Percentiles rank a stretch among this genome's conserved stretches.
Evolutionary conservation across 2,888 invertebrate genomes (phyloP).

Genomic region (Imbricaverruca yamaguchii): DNA sequence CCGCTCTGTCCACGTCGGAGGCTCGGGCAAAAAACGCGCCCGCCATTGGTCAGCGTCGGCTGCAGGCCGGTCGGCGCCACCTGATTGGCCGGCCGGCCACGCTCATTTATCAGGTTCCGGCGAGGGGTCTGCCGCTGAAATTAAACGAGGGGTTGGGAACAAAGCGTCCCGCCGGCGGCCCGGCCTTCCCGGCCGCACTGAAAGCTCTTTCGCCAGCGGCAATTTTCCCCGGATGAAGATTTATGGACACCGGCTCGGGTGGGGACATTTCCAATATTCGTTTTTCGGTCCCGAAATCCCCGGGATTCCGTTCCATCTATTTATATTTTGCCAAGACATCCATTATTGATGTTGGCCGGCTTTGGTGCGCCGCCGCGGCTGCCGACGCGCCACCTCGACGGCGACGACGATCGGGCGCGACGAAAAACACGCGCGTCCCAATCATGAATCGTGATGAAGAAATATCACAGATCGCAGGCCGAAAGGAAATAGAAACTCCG

Average conservation of each 20-base stretch:
- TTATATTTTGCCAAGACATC: constrained; percentile 21
- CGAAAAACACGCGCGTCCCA: constrained; percentile 10
- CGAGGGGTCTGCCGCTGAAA: not conserved
- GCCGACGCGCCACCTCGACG: not conserved
- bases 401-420: not conserved
- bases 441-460: constrained; percentile 20
- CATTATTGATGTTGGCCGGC: constrained; percentile 18
- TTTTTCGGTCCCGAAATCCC: constrained; percentile 17
- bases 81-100: not conserved
- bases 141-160: constrained; percentile 8
- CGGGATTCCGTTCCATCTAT: constrained; percentile 19
- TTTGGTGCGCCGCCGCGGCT: not conserved
- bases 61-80: not conserved
- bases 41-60: constrained; percentile 17
- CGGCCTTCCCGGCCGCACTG: constrained; percentile 8
- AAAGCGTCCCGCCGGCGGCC: not conserved
- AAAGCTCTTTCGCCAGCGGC: not conserved
- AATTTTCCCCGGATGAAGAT: constrained; percentile 21
- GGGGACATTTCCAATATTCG: constrained; percentile 22
- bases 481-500: constrained; percentile 4
- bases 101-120: constrained; percentile 18
- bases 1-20: not conserved
- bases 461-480: not conserved
- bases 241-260: constrained; percentile 15
- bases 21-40: not conserved